Evolutionary conservation across 2,113 vertebrate species (phyloP), one percentile per base, ranked within the genome.

Genomic region (Mastomys coucha): DNA sequence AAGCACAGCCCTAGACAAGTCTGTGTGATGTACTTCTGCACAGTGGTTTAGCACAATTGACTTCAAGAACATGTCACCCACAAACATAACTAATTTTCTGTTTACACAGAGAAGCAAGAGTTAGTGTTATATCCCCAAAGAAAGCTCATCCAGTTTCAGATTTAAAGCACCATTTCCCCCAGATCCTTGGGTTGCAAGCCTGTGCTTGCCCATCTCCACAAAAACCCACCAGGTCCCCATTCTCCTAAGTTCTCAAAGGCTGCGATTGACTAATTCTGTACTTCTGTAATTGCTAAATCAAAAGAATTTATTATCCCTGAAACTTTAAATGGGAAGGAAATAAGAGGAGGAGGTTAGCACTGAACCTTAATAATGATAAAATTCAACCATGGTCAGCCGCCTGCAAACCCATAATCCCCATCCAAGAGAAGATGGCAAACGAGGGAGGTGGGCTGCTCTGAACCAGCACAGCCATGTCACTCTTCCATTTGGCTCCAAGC

Each of bases 281-380:
- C 89, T 98, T 91, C 87, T 58, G 45, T 97, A 96, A 97, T 95
- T 96, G 96, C 97, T 90, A 97, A 96, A 98, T 98, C 97, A 98
- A 91, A 97, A 96, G 95, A 97, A 96, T 98, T 97, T 98, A 96
- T 98, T 97, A 97, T 81, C 97, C 97, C 96, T 98, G 97, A 98
- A 98, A 98, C 94, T 98, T 97, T 94, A 93, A 97, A 96, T 96
- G 78, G 67, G 93, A 95, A 97, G 89, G 96, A 98, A 98, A 97
- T 96, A 97, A 95, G 96, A 91, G 97, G 93, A 97, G 91, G 82
- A 96, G 94, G 97, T 94, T 93, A 84, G 87, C 95, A 73, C 45
- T 97, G 97, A 96, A 93, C 92, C 96, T 97, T 94, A 93, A 58
- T 93, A 93, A 97, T 90, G 94, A 97, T 88, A 58, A 91, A 96